These are phyloP conservation scores for Drosophila colorata DNA, from an alignment of 2,888 invertebrate genomes.

Conservation along the genomic window DNA sequence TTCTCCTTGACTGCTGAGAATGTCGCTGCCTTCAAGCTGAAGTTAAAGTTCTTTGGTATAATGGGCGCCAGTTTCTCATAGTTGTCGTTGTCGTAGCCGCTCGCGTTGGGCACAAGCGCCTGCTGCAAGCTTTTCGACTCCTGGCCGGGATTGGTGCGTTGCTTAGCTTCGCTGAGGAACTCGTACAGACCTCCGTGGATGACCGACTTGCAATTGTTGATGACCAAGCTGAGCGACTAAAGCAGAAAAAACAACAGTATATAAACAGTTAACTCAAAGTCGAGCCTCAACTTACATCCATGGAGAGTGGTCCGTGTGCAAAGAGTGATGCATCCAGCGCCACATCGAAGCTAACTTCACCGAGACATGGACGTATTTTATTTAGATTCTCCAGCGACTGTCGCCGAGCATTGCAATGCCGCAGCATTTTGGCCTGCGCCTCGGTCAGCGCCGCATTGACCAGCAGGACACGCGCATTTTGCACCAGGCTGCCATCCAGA, in stretches of 20 bases:
- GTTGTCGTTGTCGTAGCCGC: slow-evolving; percentile 85
- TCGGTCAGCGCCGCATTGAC: slow-evolving; percentile 90
- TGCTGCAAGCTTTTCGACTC: slow-evolving; percentile 29
- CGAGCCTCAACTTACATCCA: slow-evolving; percentile 87
- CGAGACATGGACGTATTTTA: slow-evolving; percentile 89
- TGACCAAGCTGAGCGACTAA: slow-evolving; percentile 85
- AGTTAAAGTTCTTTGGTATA: slow-evolving; percentile 92
- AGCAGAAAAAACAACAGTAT: slow-evolving; percentile 11
- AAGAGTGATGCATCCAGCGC: slow-evolving; percentile 91
- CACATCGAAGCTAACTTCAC: slow-evolving; percentile 90
- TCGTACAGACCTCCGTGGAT: slow-evolving; percentile 86
- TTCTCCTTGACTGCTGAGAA: slow-evolving; percentile 89
- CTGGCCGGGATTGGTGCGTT: slow-evolving; percentile 74
- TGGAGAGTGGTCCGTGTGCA: slow-evolving; percentile 93
- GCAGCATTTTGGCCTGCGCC: slow-evolving; percentile 86
- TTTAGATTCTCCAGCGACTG: slow-evolving; percentile 84
- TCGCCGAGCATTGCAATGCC: slow-evolving; percentile 83
- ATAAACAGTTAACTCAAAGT: not conserved
- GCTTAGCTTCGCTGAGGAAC: slow-evolving; percentile 85
- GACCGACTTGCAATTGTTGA: slow-evolving; percentile 86
- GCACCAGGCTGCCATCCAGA: slow-evolving; percentile 89
- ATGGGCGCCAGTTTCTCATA: slow-evolving; percentile 90
- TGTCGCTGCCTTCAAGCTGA: slow-evolving; percentile 90
- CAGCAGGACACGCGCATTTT: slow-evolving; percentile 89
- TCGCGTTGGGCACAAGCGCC: slow-evolving; percentile 26